Evolutionary conservation across 30 jellyfish, hydroid and myxozoan genomes (phyloP), one percentile per base, ranked within the genome.

Genomic region (Calvadosia cruxmelitensis): DNA sequence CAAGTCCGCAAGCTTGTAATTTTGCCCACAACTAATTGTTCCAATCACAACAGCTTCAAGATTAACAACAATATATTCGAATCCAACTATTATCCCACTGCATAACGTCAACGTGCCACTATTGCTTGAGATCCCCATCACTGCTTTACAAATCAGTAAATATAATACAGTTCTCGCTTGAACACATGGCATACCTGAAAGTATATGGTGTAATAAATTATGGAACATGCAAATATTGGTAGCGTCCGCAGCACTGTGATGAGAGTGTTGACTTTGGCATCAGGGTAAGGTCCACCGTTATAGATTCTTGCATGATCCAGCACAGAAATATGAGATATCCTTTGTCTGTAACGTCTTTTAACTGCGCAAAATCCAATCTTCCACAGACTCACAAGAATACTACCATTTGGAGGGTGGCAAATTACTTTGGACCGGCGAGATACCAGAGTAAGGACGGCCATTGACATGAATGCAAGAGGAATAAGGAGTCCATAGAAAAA

Each of bases 241-340:
- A 77, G 34, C 13, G 79, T 70, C 66, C 83, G 50, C 31, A 74
- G 33, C 67, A 87, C 36, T 0, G 85, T 73, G 10, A 66, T 53
- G 49, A 87, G 84, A 29, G 86, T 77, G 36, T 87, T 93, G 32
- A 87, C 90, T 64, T 87, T 93, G 24, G 82, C 97, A 42, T 92
- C 61, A 1, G 82, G 34, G 50, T 80, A 87, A 3, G 78, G 69
- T 29, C 97, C 97, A 30, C 94, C 94, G 52, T 52, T 71, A n/a
- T 78, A 28, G 51, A 78, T 75, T 20, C 83, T 70, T 25, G 94
- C 94, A 57, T 87, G 81, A 49, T 87, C 97, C 26, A 87, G 82
- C 83, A 73, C 62, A 27, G 71, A 50, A 33, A 84, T 32, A 50
- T 42, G 71, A 24, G 78, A 68, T 3, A 31, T 75, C 13, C 62